These are phyloP conservation scores for Drosophila hamatofila DNA, from an alignment of 2,888 invertebrate species.

Conservation along the genomic window DNA sequence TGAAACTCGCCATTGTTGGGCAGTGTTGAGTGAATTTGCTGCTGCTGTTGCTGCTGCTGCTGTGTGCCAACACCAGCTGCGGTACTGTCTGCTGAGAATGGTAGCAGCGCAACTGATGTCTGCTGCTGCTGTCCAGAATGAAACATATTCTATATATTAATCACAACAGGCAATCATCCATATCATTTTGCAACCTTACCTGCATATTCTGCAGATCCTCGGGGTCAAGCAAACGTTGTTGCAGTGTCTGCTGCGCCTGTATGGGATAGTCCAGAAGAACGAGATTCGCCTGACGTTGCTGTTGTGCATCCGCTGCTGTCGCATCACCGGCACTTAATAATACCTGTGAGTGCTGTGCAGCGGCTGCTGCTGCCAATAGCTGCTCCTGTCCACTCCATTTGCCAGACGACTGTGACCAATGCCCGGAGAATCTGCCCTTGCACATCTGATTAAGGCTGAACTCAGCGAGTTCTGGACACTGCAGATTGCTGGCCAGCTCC, in stretches of 20 bases:
- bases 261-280: slow-evolving; percentile 85
- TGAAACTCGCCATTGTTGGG: slow-evolving; percentile 80
- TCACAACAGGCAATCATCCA: background rate
- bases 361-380: slow-evolving; percentile 76
- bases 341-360: slow-evolving; percentile 75
- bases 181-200: slow-evolving; percentile 60
- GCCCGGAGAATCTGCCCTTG: slow-evolving; percentile 84
- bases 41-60: slow-evolving; percentile 47
- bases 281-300: slow-evolving; percentile 82
- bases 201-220: slow-evolving; percentile 84
- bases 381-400: slow-evolving; percentile 83
- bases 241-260: slow-evolving; percentile 84
- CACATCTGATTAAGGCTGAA: slow-evolving; percentile 85
- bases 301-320: slow-evolving; percentile 76
- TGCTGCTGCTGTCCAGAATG: slow-evolving; percentile 80
- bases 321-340: slow-evolving; percentile 78
- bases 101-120: slow-evolving; percentile 83
- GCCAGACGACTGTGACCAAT: slow-evolving; percentile 79
- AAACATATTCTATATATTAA: background rate
- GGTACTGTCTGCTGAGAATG: slow-evolving; percentile 81
- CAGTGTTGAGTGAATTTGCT: slow-evolving; percentile 70
- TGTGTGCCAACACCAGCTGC: slow-evolving; percentile 61
- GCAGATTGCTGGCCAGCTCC: slow-evolving; percentile 85
- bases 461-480: slow-evolving; percentile 84
- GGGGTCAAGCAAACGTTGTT: slow-evolving; percentile 85